Conservation (phyloP, 92 coral and sea anemone genomes). For the Virgularia gustaviana region DNA sequence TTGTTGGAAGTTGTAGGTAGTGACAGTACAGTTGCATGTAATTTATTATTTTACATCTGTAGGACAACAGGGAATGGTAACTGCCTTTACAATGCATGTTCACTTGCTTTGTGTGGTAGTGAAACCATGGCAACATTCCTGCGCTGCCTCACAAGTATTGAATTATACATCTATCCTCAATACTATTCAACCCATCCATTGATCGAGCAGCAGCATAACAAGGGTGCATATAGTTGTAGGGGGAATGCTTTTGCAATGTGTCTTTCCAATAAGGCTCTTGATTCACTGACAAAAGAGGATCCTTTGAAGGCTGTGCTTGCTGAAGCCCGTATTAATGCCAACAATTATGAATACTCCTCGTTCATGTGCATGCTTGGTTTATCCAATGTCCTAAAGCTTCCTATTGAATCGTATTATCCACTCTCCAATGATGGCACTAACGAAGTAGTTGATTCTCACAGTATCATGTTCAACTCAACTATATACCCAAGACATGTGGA, state of each 20-base stretch:
- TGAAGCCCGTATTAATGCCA: not conserved
- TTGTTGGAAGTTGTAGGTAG: too few relatives aligned
- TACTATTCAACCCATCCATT: slow-evolving; percentile 23
- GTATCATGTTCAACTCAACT: slow-evolving; percentile 32
- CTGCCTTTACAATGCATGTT: slow-evolving; percentile 37
- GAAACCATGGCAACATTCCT: slow-evolving; percentile 24
- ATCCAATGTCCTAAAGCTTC: slow-evolving; percentile 19
- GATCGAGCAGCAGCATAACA: slow-evolving; percentile 32
- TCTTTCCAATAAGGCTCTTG: slow-evolving; percentile 27
- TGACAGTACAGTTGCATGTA: too few relatives aligned
- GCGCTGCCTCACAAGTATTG: slow-evolving; percentile 42
- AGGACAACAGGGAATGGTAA: slow-evolving; percentile 36
- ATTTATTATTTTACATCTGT: not conserved
- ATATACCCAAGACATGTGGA: slow-evolving; percentile 30
- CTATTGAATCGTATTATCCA: slow-evolving; percentile 40
- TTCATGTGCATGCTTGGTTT: slow-evolving; percentile 34
- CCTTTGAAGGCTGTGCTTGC: not conserved
- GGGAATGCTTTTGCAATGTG: slow-evolving; percentile 47
- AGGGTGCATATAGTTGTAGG: slow-evolving; percentile 21
- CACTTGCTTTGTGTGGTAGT: slow-evolving; percentile 30
- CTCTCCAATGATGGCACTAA: slow-evolving; percentile 7
- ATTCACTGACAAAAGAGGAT: not conserved
- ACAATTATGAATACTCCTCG: slow-evolving; percentile 8
- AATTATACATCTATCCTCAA: slow-evolving; percentile 7
- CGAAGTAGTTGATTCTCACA: slow-evolving; percentile 26